Conservation (phyloP, 2,113 vertebrate genomes). For the Lampris incognitus region DNA sequence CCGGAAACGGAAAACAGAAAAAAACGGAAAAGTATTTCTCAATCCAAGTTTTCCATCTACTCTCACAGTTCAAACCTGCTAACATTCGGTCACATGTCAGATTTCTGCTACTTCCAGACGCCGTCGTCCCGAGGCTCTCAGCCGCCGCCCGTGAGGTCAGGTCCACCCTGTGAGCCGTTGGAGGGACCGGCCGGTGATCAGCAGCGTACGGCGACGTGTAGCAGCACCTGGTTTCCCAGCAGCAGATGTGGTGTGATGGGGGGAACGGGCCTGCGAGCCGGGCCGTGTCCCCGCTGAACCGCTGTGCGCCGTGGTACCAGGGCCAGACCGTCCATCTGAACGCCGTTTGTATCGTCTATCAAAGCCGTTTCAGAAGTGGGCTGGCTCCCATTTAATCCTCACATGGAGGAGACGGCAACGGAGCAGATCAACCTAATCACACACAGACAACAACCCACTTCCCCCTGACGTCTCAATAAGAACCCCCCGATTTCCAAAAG, state of each 20-base stretch:
- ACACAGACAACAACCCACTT: slow-evolving; percentile 72
- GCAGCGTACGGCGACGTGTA: background rate
- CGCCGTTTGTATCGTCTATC: slow-evolving; percentile 75
- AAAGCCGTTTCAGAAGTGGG: slow-evolving; percentile 74
- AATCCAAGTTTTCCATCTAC: too few relatives aligned
- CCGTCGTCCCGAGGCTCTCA: too few relatives aligned
- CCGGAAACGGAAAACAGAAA: too few relatives aligned
- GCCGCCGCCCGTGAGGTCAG: too few relatives aligned
- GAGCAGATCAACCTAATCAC: slow-evolving; percentile 70
- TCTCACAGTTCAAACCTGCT: too few relatives aligned
- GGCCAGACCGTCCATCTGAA: slow-evolving; percentile 54
- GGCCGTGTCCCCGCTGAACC: slow-evolving; percentile 34
- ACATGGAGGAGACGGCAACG: slow-evolving; percentile 66
- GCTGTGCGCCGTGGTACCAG: slow-evolving; percentile 58
- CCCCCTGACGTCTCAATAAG: slow-evolving; percentile 46
- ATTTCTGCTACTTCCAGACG: too few relatives aligned
- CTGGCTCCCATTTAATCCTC: slow-evolving; percentile 70
- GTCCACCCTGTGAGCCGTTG: too few relatives aligned
- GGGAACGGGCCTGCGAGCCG: slow-evolving; percentile 20
- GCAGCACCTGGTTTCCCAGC: slow-evolving; percentile 27
- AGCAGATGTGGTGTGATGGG: slow-evolving; percentile 22
- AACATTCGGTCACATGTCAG: too few relatives aligned
- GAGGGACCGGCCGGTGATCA: too few relatives aligned
- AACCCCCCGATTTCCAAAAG: slow-evolving; percentile 36
- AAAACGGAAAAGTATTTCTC: too few relatives aligned